Conservation (phyloP, 2,113 vertebrate species). For the Microtus montanus region DNA sequence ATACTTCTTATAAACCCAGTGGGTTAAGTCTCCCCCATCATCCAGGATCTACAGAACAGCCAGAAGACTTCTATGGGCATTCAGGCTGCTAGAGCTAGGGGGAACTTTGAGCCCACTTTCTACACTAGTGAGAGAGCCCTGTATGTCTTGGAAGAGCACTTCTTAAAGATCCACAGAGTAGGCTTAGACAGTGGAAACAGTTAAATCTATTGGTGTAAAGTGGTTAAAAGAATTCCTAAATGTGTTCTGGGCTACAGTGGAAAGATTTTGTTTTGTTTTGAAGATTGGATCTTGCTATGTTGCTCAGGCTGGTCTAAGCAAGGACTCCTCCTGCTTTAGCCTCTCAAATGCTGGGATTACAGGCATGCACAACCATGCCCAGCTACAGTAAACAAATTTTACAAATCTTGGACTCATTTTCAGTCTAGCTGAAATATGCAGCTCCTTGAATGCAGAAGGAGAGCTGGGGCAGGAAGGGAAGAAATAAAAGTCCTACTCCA, state of each 20-base stretch:
- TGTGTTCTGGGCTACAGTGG: constrained; percentile 53
- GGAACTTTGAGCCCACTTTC: constrained; percentile 77
- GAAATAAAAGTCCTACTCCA: constrained; percentile 45
- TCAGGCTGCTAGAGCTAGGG: constrained; percentile 79
- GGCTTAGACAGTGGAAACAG: constrained; percentile 63
- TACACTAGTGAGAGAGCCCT: constrained; percentile 72
- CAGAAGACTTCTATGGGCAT: constrained; percentile 77
- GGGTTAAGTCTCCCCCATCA: constrained; percentile 98
- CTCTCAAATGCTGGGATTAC: neutral
- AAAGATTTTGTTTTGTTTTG: neutral
- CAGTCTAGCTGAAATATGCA: neutral
- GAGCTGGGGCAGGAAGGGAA: constrained; percentile 53
- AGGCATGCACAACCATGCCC: neutral
- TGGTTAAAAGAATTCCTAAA: constrained; percentile 61
- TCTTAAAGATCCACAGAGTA: constrained; percentile 59
- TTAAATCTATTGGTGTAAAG: constrained; percentile 56
- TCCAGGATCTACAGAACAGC: constrained; percentile 93
- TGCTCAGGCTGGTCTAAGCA: neutral
- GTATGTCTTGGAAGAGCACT: constrained; percentile 52
- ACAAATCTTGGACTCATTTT: constrained; percentile 48
- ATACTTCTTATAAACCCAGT: constrained; percentile 99
- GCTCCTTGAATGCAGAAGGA: constrained; percentile 39
- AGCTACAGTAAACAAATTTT: neutral
- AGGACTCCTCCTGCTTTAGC: neutral
- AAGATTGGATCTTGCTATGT: neutral